A percentile compares a stretch with the other conserved stretches of the same genome.
Conservation (phyloP, 2,113 vertebrate species). For the Callithrix jacchus region DNA sequence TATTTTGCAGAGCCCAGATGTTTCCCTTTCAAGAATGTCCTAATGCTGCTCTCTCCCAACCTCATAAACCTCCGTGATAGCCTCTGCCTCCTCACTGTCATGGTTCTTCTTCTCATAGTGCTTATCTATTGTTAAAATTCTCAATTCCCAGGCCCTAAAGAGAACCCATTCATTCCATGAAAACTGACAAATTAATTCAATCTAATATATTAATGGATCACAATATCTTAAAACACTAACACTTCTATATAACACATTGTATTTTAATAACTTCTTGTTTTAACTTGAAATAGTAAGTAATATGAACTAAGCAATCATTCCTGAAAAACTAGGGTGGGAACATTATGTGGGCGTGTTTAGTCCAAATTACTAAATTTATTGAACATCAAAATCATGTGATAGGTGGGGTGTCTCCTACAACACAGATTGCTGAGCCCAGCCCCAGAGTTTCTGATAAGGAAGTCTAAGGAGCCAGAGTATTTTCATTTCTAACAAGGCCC, state of each 20-base stretch:
- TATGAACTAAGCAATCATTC: not conserved
- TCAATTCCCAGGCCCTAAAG: not conserved
- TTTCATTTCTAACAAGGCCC: not conserved
- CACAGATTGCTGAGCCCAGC: not conserved
- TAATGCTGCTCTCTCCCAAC: not conserved
- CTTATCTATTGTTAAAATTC: not conserved
- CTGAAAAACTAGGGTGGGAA: not conserved
- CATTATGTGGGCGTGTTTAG: not conserved
- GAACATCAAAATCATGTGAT: not conserved
- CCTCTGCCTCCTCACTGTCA: not conserved
- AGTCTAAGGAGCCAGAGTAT: not conserved
- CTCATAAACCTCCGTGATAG: accelerated
- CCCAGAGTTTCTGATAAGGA: slow-evolving; percentile 10
- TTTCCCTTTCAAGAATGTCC: not conserved
- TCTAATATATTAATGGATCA: not conserved
- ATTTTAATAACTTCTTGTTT: slow-evolving; percentile 35
- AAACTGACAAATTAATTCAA: not conserved
- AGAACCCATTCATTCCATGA: not conserved
- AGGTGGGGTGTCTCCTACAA: not conserved
- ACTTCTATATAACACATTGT: not conserved
- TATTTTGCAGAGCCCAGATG: not conserved
- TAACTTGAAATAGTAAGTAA: not conserved
- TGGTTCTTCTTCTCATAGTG: not conserved
- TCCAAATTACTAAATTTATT: not conserved
- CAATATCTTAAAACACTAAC: not conserved